Evolutionary conservation across 2,113 vertebrate species (phyloP), one percentile per base, ranked within the genome.

Genomic region (Caranx melampygus): DNA sequence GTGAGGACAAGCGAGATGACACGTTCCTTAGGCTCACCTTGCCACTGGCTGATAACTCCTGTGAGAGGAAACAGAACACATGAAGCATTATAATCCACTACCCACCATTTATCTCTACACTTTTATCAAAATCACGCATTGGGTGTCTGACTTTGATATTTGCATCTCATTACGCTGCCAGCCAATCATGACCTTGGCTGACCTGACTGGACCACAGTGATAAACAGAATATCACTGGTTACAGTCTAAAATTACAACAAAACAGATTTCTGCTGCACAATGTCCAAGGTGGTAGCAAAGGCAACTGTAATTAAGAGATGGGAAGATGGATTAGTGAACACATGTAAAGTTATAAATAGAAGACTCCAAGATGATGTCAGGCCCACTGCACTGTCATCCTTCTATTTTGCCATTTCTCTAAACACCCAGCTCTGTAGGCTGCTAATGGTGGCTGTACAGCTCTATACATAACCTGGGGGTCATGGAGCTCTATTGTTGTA

Each of bases 41-140:
- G 97, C 98, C 98, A 99, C 79, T 98, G 98, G 93, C 97, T 97
- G 92, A 99, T 99, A 88, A 98, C 93, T 88, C 94, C 98, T 99
- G 94, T 0, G 31, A 57, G 45, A 47, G 52, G 34, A 62, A 5
- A 76, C 1, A 74, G 37, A 64, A 35, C 42, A 49, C 16, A n/a
- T 3, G 1, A 31, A 47, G 7, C 13, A 71, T 71, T 37, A 45
- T 7, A 54, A 33, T 74, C 13, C 13, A 59, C 52, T 47, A 63
- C 16, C 16, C 42, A 67, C 34, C 10, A 33, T 26, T 47, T n/a
- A 21, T 54, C 26, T 21, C n/a, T 54, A 51, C 49, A 51, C 10
- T 52, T 26, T 54, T 4, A 54, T 26, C n/a, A 54, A 12, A 26
- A 26, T 20, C 9, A 8, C 3, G 2, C 18, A n/a, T 52, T 21